Evolutionary conservation across 2,797 vertebrate species (phyloP), one percentile per base, ranked within the genome.

Genomic region (Amblyopsis hoosieri): DNA sequence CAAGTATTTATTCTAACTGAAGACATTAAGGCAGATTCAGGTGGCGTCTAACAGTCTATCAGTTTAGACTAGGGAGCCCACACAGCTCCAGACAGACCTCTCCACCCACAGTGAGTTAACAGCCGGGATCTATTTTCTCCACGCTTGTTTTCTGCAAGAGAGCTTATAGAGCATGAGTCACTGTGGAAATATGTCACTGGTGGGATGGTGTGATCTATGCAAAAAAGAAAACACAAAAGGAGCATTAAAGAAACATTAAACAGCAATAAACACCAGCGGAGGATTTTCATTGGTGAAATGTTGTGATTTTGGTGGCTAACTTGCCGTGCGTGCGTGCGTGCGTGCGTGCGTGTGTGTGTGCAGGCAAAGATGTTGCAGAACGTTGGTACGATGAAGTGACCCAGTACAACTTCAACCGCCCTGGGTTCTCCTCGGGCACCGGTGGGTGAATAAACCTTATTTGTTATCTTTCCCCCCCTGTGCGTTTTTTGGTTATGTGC

Each of bases 371-470:
- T 66, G 98, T 99, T 66, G 91, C 95, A 53, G 96, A 98, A 50
- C 94, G 97, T 74, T 99, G 98, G 97, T 99, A 99, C 74, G 93
- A 91, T 71, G 98, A 99, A 79, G 97, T 98, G 71, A 97, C 97
- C 77, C 94, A 94, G 73, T 99, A 99, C 84, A 98, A 94, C 87
- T 99, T 97, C 84, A 96, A 92, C 89, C 93, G 90, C 14, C 95
- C 98, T 11, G 97, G 97, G 55, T 99, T 99, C 88, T 95, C 96
- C 74, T 96, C 96, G 1, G 94, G 93, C 68, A 99, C 96, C 13
- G 98, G 98, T 99, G 82, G 65, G 13, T n/a, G n/a, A 67, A 61
- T 29, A 29, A 29, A 29, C 23, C 23, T 29, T 29, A 29, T 29
- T 29, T 29, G 23, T 3, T 29, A 29, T 29, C 23, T 29, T 29